A percentile compares a stretch with the other conserved stretches of the same genome.
These are phyloP conservation scores for Pseudorhombus dupliciocellatus DNA, from an alignment of 2,113 vertebrate species.

Conservation along the genomic window DNA sequence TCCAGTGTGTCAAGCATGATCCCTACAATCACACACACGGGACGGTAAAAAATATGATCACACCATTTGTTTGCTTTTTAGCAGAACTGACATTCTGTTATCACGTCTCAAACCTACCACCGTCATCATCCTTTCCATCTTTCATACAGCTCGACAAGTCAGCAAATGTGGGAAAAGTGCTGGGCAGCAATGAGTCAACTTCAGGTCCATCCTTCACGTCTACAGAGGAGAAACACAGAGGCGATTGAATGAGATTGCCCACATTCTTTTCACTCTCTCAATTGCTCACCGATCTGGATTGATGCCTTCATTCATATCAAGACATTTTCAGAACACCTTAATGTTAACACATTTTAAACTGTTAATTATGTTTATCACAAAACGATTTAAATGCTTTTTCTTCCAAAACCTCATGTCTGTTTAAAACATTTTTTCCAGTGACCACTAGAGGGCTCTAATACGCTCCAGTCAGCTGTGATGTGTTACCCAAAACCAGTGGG, in stretches of 20 bases:
- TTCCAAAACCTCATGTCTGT: too few relatives aligned
- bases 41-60: not conserved
- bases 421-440: not conserved
- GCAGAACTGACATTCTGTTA: not conserved
- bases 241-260: not conserved
- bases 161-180: slow-evolving; percentile 82
- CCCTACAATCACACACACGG: slow-evolving; percentile 69
- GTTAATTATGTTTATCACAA: not conserved
- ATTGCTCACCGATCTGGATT: not conserved
- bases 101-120: slow-evolving; percentile 78
- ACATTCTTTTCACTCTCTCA: too few relatives aligned
- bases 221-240: slow-evolving; percentile 56
- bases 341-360: not conserved
- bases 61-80: too few relatives aligned
- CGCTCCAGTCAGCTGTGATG: too few relatives aligned
- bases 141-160: slow-evolving; percentile 88
- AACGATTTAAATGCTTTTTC: not conserved
- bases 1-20: slow-evolving; percentile 94
- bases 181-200: slow-evolving; percentile 82
- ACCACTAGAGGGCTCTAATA: slow-evolving; percentile 5
- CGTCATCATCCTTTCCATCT: slow-evolving; percentile 83
- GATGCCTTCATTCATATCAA: not conserved
- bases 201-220: slow-evolving; percentile 87
- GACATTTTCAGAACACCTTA: too few relatives aligned
- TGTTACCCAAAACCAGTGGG: not conserved